Evolutionary conservation across 1,140 invertebrate species (phyloP).

Genomic region (Drosophila hydei): DNA sequence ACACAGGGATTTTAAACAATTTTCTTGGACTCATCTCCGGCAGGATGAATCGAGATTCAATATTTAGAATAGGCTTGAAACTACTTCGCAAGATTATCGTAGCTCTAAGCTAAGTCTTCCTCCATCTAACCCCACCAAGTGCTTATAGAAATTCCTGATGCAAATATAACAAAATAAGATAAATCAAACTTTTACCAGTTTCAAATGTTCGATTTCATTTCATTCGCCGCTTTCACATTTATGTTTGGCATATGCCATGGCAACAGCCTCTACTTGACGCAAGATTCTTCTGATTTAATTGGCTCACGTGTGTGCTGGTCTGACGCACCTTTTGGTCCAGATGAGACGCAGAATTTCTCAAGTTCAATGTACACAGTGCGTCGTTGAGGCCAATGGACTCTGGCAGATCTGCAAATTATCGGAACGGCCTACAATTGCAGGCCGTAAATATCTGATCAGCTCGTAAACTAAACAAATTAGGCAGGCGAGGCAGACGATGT

Average conservation of each 20-base stretch:
- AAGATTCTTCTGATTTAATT: not conserved
- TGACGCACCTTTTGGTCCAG: conserved; percentile 22
- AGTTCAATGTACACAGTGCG: conserved; percentile 57
- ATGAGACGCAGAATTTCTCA: conserved; percentile 18
- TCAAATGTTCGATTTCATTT: not conserved
- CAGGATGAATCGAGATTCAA: no score
- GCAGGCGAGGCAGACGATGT: not conserved
- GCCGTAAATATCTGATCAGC: conserved; percentile 40
- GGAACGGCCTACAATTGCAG: conserved; percentile 26
- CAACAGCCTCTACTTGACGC: not conserved
- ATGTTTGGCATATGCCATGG: not conserved
- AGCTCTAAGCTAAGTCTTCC: no score
- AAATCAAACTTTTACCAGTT: no score
- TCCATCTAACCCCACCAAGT: no score
- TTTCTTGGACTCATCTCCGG: no score
- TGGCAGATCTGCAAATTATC: conserved; percentile 41
- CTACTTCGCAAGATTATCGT: no score
- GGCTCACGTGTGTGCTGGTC: conserved; percentile 2
- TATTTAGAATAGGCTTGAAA: no score
- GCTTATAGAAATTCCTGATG: no score
- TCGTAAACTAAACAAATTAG: conserved; percentile 71
- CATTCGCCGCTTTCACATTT: not conserved
- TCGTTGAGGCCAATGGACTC: conserved; percentile 33
- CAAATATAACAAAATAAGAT: no score
- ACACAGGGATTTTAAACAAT: not conserved